Evolutionary conservation across 2,113 vertebrate species (phyloP).

Genomic region (Percina caprodes): DNA sequence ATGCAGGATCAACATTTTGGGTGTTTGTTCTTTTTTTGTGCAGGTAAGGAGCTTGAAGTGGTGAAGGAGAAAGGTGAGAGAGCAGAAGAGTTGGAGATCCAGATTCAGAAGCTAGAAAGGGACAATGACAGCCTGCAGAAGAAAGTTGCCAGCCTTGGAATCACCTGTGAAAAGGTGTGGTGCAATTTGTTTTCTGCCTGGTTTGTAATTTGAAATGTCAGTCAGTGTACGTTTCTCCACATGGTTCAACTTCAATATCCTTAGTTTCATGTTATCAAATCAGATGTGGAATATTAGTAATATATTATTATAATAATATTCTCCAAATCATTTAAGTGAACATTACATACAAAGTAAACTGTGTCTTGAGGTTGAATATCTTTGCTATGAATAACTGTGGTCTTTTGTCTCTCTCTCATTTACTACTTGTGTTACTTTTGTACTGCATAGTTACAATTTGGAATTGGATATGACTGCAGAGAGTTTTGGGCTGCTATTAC

Average conservation of each 20-base stretch:
- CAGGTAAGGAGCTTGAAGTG: conserved; percentile 91
- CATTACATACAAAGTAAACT: too few relatives aligned
- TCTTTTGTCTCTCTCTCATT: background rate
- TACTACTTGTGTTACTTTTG: background rate
- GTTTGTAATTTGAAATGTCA: background rate
- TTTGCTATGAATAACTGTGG: too few relatives aligned
- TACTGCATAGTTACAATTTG: background rate
- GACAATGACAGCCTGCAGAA: conserved; percentile 95
- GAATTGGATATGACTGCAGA: background rate
- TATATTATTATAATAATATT: background rate
- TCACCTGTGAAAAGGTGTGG: conserved; percentile 92
- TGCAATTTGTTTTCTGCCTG: background rate
- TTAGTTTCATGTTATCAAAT: background rate
- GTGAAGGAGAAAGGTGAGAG: conserved; percentile 94
- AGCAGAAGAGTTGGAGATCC: conserved; percentile 92
- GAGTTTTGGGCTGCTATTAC: background rate
- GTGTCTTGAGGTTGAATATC: too few relatives aligned
- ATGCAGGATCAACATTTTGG: background rate
- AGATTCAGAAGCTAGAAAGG: conserved; percentile 89
- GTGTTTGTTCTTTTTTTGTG: conserved; percentile 7
- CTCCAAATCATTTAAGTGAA: background rate
- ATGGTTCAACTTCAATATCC: background rate
- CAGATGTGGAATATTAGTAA: background rate
- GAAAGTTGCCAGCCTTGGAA: conserved; percentile 91
- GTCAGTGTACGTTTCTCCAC: background rate